A percentile compares a stretch with the other conserved stretches of the same genome.
Conservation (phyloP, 1,140 invertebrate genomes). For the Diabrotica virgifera region DNA sequence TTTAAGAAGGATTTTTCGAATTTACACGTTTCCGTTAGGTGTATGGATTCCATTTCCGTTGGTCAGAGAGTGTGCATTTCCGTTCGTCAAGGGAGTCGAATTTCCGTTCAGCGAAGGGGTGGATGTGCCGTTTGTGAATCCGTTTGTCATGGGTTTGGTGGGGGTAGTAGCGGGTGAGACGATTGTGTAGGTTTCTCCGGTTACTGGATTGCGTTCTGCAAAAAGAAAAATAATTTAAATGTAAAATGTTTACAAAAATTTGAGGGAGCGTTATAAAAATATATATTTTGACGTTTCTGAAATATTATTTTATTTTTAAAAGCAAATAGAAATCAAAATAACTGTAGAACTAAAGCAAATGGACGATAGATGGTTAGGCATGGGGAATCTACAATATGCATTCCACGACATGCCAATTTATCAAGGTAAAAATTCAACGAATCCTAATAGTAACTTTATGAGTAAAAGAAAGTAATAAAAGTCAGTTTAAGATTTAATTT, state of each 20-base stretch:
- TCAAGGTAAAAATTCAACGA: no score
- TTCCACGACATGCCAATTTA: no score
- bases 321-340: no score
- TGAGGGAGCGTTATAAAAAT: background rate
- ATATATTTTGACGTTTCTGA: background rate
- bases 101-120: constrained; percentile 15
- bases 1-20: background rate
- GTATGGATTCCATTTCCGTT: constrained; percentile 1
- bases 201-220: constrained; percentile 47
- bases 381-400: no score
- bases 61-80: constrained; percentile 5
- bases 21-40: constrained; percentile 16
- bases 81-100: constrained; percentile 11
- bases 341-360: no score
- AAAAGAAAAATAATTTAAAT: constrained; percentile 22
- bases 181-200: constrained; percentile 44
- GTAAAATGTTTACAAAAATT: no score
- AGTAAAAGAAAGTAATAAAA: no score
- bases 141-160: constrained; percentile 31
- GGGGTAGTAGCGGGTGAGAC: constrained; percentile 38
- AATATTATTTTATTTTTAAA: background rate
- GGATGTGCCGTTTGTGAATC: constrained; percentile 16
- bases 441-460: no score
- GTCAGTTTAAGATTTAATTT: no score
- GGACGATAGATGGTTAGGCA: no score